A percentile compares a stretch with the other conserved stretches of the same genome.
phyloP scores from a whole-genome alignment of 1,140 invertebrate genomes.

The Theocolax elegans region DNA sequence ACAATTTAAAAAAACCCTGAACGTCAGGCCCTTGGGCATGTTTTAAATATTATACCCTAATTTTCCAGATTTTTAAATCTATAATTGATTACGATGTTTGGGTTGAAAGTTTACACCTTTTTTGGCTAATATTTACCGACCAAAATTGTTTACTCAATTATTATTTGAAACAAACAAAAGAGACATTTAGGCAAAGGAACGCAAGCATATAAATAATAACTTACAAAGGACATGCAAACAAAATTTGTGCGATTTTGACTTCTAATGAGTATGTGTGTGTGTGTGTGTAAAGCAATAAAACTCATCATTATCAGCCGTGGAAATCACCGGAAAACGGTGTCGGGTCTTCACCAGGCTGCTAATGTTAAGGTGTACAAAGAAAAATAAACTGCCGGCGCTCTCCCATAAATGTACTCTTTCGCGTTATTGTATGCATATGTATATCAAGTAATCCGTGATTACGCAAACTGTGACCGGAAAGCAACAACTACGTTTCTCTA shows the following conservation, averaged over 20 bases:
- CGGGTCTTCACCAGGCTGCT: slow-evolving; percentile 58
- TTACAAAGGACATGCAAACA: slow-evolving; percentile 52
- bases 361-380: slow-evolving; percentile 72
- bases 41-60: no score
- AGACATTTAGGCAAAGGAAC: neutral
- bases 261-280: neutral
- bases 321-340: neutral
- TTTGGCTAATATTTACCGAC: no score
- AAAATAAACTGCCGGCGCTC: slow-evolving; percentile 38
- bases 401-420: slow-evolving; percentile 67
- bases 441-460: slow-evolving; percentile 23
- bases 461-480: slow-evolving; percentile 33
- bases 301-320: neutral
- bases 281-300: neutral
- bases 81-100: no score
- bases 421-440: slow-evolving; percentile 31
- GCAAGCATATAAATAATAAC: slow-evolving; percentile 41
- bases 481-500: slow-evolving; percentile 30
- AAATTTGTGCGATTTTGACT: neutral
- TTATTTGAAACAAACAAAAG: neutral
- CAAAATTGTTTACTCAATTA: no score
- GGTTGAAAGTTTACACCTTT: no score
- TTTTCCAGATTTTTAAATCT: no score
- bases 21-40: no score
- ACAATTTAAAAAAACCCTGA: no score